A percentile compares a stretch with the other conserved stretches of the same genome.
Conservation (phyloP, 2,113 vertebrate species). For the Sardina pilchardus region DNA sequence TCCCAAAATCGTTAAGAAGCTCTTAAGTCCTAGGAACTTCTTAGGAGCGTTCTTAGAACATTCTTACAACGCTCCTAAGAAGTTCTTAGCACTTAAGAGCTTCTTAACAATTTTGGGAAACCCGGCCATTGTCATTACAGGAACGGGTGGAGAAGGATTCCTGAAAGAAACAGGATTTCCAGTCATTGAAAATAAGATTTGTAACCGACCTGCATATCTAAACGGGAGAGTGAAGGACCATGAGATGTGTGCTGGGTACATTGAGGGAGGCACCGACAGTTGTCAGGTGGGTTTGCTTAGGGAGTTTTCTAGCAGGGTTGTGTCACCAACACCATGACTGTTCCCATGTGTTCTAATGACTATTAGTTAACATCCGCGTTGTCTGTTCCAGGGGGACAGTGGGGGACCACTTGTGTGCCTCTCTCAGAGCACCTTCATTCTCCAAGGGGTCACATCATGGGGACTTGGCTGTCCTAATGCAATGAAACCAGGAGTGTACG, state of each 20-base stretch:
- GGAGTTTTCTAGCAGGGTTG: background rate
- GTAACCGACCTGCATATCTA: constrained; percentile 83
- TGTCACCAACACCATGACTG: background rate
- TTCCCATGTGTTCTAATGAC: background rate
- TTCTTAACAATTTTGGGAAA: no score
- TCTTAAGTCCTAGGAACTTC: no score
- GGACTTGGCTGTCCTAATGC: constrained; percentile 89
- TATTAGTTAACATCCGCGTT: background rate
- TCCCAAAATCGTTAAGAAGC: no score
- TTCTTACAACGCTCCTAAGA: no score
- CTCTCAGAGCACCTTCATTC: constrained; percentile 78
- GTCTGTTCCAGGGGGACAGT: constrained; percentile 85
- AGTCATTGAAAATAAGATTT: constrained; percentile 91
- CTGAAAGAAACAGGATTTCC: constrained; percentile 93
- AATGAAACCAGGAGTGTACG: constrained; percentile 95
- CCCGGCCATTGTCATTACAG: constrained; percentile 72
- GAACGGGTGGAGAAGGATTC: constrained; percentile 70
- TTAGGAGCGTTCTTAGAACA: no score
- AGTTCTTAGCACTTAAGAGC: no score
- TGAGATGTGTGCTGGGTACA: constrained; percentile 89
- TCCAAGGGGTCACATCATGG: constrained; percentile 97
- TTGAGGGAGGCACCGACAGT: constrained; percentile 84
- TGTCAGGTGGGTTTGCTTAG: constrained; percentile 80
- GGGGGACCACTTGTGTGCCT: constrained; percentile 91
- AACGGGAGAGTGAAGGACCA: constrained; percentile 72